Base-by-base conservation (phyloP, 2,888 invertebrate species). In the Drosophila peninsularis region DNA sequence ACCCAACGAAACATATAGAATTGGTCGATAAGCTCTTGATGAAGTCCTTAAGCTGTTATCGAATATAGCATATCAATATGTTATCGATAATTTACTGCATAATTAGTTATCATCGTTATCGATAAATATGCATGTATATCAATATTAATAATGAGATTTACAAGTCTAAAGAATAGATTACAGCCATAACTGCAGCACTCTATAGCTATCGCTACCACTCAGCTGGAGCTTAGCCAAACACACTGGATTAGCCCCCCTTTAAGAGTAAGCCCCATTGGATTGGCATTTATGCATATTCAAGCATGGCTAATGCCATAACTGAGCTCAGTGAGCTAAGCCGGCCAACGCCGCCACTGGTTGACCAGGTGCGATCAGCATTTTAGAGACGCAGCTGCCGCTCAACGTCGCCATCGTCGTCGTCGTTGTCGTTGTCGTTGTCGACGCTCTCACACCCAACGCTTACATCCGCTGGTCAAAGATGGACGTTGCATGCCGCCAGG, bases 401-500 rank as follows among this genome's bases (percentile, higher is more conserved):
- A 39, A 32, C 53, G 41, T 64, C n/a, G 57, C 30, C 47, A 19
- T 11, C 10, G 21, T 44, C 11, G 50, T 32, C 47, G 36, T 10
- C 10, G 13, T 36, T 13, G 67, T n/a, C n/a, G 54, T 34, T 19
- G 60, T 55, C 32, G 62, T 62, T 62, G 67, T 62, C 60, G 78
- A 67, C 67, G 71, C 67, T 71, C 66, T 73, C 66, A 74, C 78
- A 77, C 71, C 64, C 78, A 67, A 57, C 49, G 62, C 60, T 45
- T 55, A 67, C 78, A 73, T 69, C 73, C 75, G 68, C 58, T 82
- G 57, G 54, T 21, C 56, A 62, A 75, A 70, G 71, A 73, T 67
- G 70, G 53, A 71, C 71, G 80, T 73, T 72, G 68, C 68, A 72
- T 77, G 85, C 77, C 80, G 82, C 71, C 78, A 80, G 80, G 73